These are phyloP conservation scores for Hozukius guyotensis DNA, from an alignment of 2,797 vertebrate species.

Conservation along the genomic window DNA sequence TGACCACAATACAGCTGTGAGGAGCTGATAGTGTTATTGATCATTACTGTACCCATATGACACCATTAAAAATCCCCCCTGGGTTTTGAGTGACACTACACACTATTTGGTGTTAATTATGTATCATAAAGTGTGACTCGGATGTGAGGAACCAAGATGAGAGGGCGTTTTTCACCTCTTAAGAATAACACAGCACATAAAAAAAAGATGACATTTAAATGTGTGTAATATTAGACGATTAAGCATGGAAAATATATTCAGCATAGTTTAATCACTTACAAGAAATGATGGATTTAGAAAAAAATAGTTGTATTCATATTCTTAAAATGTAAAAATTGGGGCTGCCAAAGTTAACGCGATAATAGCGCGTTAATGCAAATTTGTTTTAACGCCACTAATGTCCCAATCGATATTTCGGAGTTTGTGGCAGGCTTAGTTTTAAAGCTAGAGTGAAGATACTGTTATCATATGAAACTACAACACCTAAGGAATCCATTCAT, in stretches of 20 bases:
- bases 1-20: background rate
- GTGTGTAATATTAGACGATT: background rate
- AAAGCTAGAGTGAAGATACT: no score
- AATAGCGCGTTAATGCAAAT: no score
- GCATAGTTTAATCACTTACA: background rate
- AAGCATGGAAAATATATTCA: background rate
- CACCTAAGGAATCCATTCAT: no score
- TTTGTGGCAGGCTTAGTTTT: no score
- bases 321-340: background rate
- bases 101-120: slow-evolving; percentile 13
- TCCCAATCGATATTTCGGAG: no score
- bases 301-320: background rate
- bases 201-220: background rate
- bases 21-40: slow-evolving; percentile 22
- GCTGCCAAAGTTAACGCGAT: no score
- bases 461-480: no score
- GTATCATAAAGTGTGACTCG: background rate
- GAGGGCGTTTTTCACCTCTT: background rate
- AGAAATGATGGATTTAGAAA: background rate
- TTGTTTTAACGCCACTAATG: no score
- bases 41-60: background rate
- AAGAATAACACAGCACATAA: background rate
- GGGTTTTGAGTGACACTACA: background rate
- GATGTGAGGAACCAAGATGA: background rate
- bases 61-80: background rate